Evolutionary conservation across 30 jellyfish, hydroid and myxozoan species (phyloP).

Genomic region (Aurelia aurita complex sp. Pacific): DNA sequence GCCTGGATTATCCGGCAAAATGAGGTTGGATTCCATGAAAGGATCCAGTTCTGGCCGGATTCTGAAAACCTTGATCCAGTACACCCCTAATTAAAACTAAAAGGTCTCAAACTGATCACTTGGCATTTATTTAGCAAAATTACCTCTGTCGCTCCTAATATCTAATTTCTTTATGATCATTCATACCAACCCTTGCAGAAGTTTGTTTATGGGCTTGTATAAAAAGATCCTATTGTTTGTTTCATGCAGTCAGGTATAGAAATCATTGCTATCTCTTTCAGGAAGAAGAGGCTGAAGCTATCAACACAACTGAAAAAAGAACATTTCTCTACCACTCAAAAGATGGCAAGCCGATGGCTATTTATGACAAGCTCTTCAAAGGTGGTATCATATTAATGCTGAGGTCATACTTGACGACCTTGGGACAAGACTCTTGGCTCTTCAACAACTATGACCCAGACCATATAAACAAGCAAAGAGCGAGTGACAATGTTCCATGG

Average conservation of each 20-base stretch:
- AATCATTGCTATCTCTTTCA: background rate
- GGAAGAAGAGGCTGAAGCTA: slow-evolving; percentile 40
- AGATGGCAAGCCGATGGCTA: slow-evolving; percentile 65
- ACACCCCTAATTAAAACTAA: no score
- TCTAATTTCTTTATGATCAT: background rate
- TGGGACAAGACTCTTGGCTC: slow-evolving; percentile 79
- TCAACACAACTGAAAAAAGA: slow-evolving; percentile 71
- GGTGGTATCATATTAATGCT: slow-evolving; percentile 41
- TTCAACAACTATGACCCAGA: slow-evolving; percentile 79
- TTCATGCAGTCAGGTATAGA: background rate
- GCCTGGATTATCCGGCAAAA: no score
- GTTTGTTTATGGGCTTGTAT: background rate
- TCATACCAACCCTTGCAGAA: background rate
- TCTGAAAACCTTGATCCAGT: no score
- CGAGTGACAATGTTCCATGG: slow-evolving; percentile 79
- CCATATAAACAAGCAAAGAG: slow-evolving; percentile 43
- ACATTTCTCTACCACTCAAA: slow-evolving; percentile 50
- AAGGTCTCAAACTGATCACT: no score
- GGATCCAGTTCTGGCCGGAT: no score
- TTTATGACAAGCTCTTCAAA: slow-evolving; percentile 66
- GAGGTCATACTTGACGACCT: slow-evolving; percentile 69
- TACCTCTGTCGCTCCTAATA: no score
- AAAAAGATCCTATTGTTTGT: no score
- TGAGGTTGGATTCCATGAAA: no score
- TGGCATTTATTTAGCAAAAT: no score